A percentile compares a stretch with the other conserved stretches of the same genome.
Conservation (phyloP, 2,888 invertebrate genomes). For the Ommatoiulus sabulosus region DNA sequence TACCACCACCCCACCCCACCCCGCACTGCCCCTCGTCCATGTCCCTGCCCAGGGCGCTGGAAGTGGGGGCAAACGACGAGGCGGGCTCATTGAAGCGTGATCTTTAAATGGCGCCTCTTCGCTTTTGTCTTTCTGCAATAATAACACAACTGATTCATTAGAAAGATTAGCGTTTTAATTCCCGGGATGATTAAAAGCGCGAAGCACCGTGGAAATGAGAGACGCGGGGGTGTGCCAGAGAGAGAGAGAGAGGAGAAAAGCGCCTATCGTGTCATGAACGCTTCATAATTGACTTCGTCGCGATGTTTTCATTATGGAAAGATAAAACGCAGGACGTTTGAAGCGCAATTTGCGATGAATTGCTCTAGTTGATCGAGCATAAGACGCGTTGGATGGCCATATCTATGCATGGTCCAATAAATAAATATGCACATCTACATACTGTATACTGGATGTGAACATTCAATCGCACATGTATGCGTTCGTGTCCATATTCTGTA, state of each 20-base stretch:
- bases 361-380: neutral
- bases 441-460: too few relatives aligned
- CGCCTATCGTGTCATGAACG: slow-evolving; percentile 24
- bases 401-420: too few relatives aligned
- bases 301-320: neutral
- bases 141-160: slow-evolving; percentile 36
- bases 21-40: neutral
- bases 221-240: neutral
- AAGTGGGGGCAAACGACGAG: neutral
- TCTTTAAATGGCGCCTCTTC: slow-evolving; percentile 30
- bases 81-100: slow-evolving; percentile 4
- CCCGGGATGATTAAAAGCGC: slow-evolving; percentile 23
- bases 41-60: neutral
- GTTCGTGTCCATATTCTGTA: too few relatives aligned
- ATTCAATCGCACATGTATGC: too few relatives aligned
- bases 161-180: slow-evolving; percentile 36
- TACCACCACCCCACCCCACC: neutral
- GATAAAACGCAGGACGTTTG: slow-evolving; percentile 14
- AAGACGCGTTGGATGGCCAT: neutral
- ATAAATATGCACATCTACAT: too few relatives aligned
- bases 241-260: neutral
- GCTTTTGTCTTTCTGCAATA: slow-evolving; percentile 30
- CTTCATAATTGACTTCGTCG: slow-evolving; percentile 13
- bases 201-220: slow-evolving; percentile 12
- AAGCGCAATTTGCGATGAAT: neutral